These are phyloP conservation scores for Dreissena polymorpha DNA, from an alignment of 1,140 invertebrate species.

Conservation along the genomic window DNA sequence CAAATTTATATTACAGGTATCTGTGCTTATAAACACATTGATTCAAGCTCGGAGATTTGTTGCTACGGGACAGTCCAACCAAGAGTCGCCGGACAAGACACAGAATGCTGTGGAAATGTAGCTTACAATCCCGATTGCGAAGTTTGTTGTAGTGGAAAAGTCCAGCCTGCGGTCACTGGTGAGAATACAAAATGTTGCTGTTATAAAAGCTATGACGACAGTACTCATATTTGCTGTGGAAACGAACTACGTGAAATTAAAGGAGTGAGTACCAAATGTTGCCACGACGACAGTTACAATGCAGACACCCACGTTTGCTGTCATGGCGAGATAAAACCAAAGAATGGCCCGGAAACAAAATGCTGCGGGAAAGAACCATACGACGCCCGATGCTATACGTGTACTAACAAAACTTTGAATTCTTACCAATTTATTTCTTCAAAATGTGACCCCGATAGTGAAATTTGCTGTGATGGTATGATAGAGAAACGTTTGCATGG, in stretches of 20 bases:
- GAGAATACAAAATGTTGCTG: slow-evolving; percentile 43
- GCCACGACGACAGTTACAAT: slow-evolving; percentile 47
- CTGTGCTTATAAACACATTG: slow-evolving; percentile 36
- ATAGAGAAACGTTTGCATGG: slow-evolving; percentile 3
- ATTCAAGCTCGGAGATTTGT: slow-evolving; percentile 39
- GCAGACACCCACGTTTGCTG: slow-evolving; percentile 43
- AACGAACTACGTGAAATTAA: slow-evolving; percentile 31
- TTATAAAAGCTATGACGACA: slow-evolving; percentile 30
- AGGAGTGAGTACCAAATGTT: slow-evolving; percentile 45
- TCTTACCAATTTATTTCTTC: background rate
- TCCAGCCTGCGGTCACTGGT: slow-evolving; percentile 11
- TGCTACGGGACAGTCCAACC: slow-evolving; percentile 37
- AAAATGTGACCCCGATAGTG: background rate
- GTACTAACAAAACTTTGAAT: background rate
- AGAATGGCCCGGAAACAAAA: background rate
- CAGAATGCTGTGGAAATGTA: slow-evolving; percentile 21
- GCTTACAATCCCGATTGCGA: slow-evolving; percentile 31
- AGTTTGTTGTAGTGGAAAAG: slow-evolving; percentile 44
- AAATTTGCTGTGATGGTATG: slow-evolving; percentile 46
- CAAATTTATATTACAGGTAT: slow-evolving; percentile 15
- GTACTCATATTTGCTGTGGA: slow-evolving; percentile 38
- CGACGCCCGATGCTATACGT: background rate
- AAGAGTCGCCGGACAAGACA: slow-evolving; percentile 28
- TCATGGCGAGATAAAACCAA: slow-evolving; percentile 26
- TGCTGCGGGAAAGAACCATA: slow-evolving; percentile 32